Percentiles rank a stretch among this genome's conserved stretches.
These are phyloP conservation scores for Anarsia innoxiella DNA, from an alignment of 2,888 invertebrate species.

Conservation along the genomic window DNA sequence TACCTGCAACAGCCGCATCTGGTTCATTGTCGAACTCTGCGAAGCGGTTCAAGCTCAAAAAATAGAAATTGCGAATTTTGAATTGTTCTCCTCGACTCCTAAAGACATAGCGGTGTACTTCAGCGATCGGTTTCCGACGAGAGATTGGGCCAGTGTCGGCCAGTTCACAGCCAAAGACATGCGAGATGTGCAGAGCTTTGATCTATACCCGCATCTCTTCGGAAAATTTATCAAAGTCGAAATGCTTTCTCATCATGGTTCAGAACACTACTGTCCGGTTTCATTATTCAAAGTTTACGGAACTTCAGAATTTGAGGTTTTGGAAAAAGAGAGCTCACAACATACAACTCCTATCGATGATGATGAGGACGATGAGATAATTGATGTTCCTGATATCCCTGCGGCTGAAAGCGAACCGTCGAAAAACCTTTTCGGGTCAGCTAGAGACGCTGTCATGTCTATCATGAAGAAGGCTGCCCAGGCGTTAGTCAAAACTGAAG, in stretches of 20 bases:
- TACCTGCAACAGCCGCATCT: slow-evolving; percentile 92
- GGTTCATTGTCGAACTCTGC: slow-evolving; percentile 98
- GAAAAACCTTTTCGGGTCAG: slow-evolving; percentile 88
- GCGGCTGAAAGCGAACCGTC: slow-evolving; percentile 69
- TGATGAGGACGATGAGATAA: slow-evolving; percentile 80
- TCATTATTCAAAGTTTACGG: slow-evolving; percentile 96
- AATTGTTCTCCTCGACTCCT: slow-evolving; percentile 97
- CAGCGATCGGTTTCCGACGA: slow-evolving; percentile 91
- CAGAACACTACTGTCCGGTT: slow-evolving; percentile 98
- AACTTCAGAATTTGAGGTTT: slow-evolving; percentile 92
- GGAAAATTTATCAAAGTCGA: slow-evolving; percentile 94
- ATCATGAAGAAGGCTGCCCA: slow-evolving; percentile 95
- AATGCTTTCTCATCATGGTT: slow-evolving; percentile 94
- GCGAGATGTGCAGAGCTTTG: slow-evolving; percentile 89
- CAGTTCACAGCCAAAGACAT: slow-evolving; percentile 92
- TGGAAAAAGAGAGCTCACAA: slow-evolving; percentile 86
- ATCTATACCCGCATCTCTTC: slow-evolving; percentile 85
- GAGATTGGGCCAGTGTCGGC: slow-evolving; percentile 94
- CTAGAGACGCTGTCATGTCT: slow-evolving; percentile 92
- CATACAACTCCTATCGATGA: slow-evolving; percentile 78
- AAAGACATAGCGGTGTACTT: slow-evolving; percentile 92
- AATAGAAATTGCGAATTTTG: slow-evolving; percentile 97
- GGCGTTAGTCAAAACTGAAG: slow-evolving; percentile 84
- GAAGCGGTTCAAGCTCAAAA: slow-evolving; percentile 97
- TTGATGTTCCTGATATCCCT: slow-evolving; percentile 70